Percentiles rank a stretch among this genome's conserved stretches.
phyloP scores from a whole-genome alignment of 2,797 vertebrate genomes.

The Pteropus rufus region DNA sequence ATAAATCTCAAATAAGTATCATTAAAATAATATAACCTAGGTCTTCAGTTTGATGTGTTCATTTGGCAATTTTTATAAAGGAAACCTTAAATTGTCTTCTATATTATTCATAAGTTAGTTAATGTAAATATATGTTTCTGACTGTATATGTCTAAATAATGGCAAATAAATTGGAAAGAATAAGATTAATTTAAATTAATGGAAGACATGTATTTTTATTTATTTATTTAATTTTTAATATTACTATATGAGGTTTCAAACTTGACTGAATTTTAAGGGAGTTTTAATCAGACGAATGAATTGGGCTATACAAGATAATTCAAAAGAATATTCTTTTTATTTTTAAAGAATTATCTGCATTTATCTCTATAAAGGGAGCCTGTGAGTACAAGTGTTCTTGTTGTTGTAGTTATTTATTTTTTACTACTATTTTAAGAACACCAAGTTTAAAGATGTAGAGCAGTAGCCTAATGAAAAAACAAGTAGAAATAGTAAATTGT shows the following conservation, averaged over 20 bases:
- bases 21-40: background rate
- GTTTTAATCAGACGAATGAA: background rate
- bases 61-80: constrained; percentile 11
- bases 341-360: background rate
- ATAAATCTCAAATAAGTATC: background rate
- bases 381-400: background rate
- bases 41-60: background rate
- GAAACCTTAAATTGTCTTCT: background rate
- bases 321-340: background rate
- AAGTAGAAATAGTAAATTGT: background rate
- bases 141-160: background rate
- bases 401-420: background rate
- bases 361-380: background rate
- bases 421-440: background rate
- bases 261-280: background rate
- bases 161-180: background rate
- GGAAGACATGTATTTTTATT: background rate
- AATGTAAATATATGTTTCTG: background rate
- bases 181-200: background rate
- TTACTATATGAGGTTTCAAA: background rate
- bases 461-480: background rate
- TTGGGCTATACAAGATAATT: background rate
- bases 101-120: background rate
- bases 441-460: background rate
- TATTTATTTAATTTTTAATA: background rate